Evolutionary conservation across 2,113 vertebrate genomes (phyloP), one percentile per base, ranked within the genome.

Genomic region (Siniperca chuatsi): DNA sequence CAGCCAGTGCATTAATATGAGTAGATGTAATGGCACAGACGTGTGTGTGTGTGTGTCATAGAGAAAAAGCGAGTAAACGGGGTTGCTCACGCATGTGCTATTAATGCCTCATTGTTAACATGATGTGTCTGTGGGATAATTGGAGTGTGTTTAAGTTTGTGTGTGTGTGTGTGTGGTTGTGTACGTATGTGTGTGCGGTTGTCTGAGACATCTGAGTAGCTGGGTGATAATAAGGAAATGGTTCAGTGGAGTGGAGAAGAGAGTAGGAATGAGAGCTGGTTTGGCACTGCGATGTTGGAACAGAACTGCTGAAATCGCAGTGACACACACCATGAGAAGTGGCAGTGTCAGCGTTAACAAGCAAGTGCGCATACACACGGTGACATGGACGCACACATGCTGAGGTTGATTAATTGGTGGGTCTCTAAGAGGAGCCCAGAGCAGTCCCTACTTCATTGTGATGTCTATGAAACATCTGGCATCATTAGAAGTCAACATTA

Each of bases 21-120:
- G 44, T 67, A 54, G 52, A 86, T 90, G 74, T 55, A 78, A 76
- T 65, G 52, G 9, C 48, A 54, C 25, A 78, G 60, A 60, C 25
- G 6, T 52, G 46, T 64, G 29, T 74, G 48, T 40, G 33, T 67
- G 70, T 54, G 61, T 58, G 72, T 67, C 72, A 67, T 46, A 37
- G 5, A 54, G 9, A 62, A 66, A 78, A 64, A 60, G 16, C 2
- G 0, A 64, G 58, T n/a, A 50, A 80, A 67, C 3, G 8, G 1
- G 60, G 70, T 72, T 74, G 65, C 62, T 78, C 75, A 55, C 6
- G 25, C 83, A 74, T 77, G 77, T 78, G 79, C 84, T 82, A 78
- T 83, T 87, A 87, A 78, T 88, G 68, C 65, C 64, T 60, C 50
- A 78, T 86, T 87, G 85, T 90, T 89, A 92, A 80, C 79, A 79